Percentiles rank a stretch among this genome's conserved stretches.
phyloP scores from a whole-genome alignment of 2,113 vertebrate genomes.

The Pteruthius melanotis region DNA sequence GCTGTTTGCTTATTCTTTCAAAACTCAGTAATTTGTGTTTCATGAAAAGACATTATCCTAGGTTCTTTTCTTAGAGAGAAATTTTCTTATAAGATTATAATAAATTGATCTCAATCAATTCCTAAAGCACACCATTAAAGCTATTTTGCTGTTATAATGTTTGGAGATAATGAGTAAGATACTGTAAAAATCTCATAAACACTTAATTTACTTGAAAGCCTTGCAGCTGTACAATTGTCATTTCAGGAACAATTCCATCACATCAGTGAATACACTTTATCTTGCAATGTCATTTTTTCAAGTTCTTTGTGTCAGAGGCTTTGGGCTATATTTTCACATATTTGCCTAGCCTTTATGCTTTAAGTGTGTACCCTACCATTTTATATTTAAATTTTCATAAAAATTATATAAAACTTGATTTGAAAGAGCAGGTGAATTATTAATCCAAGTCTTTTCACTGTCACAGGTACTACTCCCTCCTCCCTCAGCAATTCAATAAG shows the following conservation, averaged over 20 bases:
- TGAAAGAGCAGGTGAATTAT: neutral
- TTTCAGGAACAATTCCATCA: neutral
- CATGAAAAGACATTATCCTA: neutral
- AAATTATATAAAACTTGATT: neutral
- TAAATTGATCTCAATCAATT: neutral
- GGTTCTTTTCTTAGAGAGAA: neutral
- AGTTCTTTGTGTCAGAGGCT: neutral
- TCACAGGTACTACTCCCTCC: neutral
- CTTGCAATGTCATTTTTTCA: neutral
- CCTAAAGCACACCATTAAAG: neutral
- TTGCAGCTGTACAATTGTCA: neutral
- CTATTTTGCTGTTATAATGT: neutral
- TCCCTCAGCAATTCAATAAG: neutral
- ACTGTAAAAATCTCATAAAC: neutral
- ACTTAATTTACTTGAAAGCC: neutral
- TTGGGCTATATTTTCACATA: neutral
- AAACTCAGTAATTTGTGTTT: neutral
- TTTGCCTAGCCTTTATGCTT: neutral
- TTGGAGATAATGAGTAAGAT: neutral
- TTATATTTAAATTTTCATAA: neutral
- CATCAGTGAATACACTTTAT: neutral
- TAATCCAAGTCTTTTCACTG: neutral
- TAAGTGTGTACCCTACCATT: neutral
- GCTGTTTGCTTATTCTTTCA: neutral
- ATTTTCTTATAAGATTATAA: neutral